Percentiles rank a stretch among this genome's conserved stretches.
phyloP scores from a whole-genome alignment of 1,140 invertebrate genomes.

The Drosophila tropicalis region DNA sequence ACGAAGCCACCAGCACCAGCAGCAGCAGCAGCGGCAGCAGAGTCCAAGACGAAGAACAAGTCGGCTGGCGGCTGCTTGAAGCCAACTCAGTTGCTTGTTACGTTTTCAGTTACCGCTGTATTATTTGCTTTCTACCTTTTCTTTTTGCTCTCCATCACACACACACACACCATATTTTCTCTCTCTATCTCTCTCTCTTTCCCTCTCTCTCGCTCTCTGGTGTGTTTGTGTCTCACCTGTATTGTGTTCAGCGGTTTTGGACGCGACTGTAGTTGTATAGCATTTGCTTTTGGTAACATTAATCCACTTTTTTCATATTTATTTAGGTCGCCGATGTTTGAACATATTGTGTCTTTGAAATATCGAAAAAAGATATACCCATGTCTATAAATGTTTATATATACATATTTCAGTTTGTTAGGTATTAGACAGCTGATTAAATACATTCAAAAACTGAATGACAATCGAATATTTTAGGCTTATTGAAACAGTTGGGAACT shows the following conservation, averaged over 20 bases:
- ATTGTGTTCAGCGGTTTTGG: slow-evolving; percentile 24
- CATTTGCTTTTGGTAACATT: slow-evolving; percentile 69
- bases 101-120: slow-evolving; percentile 55
- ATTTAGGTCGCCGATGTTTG: slow-evolving; percentile 66
- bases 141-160: slow-evolving; percentile 36
- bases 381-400: background rate
- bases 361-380: background rate
- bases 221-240: slow-evolving; percentile 20
- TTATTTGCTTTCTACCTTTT: slow-evolving; percentile 76
- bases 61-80: background rate
- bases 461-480: background rate
- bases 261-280: slow-evolving; percentile 48
- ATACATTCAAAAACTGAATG: slow-evolving; percentile 25
- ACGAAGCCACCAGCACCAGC: slow-evolving; percentile 27
- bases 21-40: background rate
- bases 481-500: slow-evolving; percentile 47
- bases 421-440: slow-evolving; percentile 47
- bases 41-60: slow-evolving; percentile 10
- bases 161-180: background rate
- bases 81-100: slow-evolving; percentile 25
- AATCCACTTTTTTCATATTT: slow-evolving; percentile 66
- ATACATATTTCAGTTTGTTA: background rate
- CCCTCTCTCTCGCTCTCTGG: background rate
- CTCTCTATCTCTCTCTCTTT: background rate
- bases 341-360: slow-evolving; percentile 44